Conservation (phyloP, 2,113 vertebrate genomes). For the Catagonus wagneri region DNA sequence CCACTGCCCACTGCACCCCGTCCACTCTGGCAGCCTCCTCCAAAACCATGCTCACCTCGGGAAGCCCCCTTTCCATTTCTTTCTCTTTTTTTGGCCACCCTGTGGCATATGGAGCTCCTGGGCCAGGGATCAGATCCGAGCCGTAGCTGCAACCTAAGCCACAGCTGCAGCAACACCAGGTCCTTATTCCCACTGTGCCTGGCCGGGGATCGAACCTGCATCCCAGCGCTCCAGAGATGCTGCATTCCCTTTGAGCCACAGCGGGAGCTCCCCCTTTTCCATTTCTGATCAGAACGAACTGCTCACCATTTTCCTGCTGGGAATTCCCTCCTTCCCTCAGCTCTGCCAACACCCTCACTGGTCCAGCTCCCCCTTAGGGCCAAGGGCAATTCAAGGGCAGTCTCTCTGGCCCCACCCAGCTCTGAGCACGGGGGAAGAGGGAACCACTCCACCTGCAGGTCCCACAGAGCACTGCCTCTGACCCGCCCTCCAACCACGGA, state of each 20-base stretch:
- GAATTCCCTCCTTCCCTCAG: neutral
- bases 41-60: neutral
- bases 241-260: too few relatives aligned
- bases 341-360: neutral
- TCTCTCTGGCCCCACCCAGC: neutral
- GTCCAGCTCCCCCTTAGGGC: neutral
- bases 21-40: neutral
- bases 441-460: neutral
- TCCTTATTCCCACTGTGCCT: too few relatives aligned
- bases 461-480: neutral
- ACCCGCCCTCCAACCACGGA: neutral
- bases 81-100: too few relatives aligned
- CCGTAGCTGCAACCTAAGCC: too few relatives aligned
- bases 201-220: too few relatives aligned
- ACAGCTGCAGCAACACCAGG: too few relatives aligned
- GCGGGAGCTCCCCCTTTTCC: neutral
- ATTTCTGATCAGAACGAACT: neutral
- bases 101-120: too few relatives aligned
- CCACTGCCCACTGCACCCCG: accelerated
- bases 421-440: too few relatives aligned
- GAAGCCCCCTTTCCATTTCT: too few relatives aligned
- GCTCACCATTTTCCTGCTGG: neutral
- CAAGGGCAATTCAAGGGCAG: neutral
- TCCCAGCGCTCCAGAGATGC: too few relatives aligned
- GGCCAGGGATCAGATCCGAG: too few relatives aligned